These are phyloP conservation scores for Eupsilia transversa DNA, from an alignment of 2,888 invertebrate species.

Conservation along the genomic window DNA sequence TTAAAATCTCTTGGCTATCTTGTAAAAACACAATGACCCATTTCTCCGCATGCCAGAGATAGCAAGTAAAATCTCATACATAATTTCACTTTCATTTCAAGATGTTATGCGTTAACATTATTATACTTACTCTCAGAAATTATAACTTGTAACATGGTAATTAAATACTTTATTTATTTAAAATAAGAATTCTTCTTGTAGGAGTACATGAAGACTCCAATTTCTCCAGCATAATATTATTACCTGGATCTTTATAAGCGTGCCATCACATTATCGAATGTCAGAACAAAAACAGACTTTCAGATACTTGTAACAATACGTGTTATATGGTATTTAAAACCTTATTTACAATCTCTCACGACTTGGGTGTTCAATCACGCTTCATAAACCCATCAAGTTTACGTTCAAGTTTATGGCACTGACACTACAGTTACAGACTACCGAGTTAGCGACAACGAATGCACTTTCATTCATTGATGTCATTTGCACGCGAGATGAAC, in stretches of 20 bases:
- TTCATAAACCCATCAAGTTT: constrained; percentile 42
- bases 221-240: not conserved
- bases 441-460: constrained; percentile 53
- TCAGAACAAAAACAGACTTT: constrained; percentile 1
- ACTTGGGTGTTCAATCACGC: constrained; percentile 27
- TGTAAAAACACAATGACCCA: constrained; percentile 11
- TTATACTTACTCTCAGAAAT: constrained; percentile 3
- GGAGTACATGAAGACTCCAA: not conserved
- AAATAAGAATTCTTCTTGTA: not conserved
- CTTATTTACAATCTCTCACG: constrained; percentile 19
- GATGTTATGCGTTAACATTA: not conserved
- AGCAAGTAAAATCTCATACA: constrained; percentile 14
- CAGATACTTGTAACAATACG: constrained; percentile 1
- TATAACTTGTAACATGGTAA: constrained; percentile 11
- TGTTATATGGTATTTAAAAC: constrained; percentile 2
- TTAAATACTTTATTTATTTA: not conserved
- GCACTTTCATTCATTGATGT: constrained; percentile 69
- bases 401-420: constrained; percentile 50
- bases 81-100: constrained; percentile 45
- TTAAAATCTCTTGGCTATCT: not conserved
- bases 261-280: not conserved
- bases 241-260: not conserved
- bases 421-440: constrained; percentile 31
- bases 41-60: constrained; percentile 3
- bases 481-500: constrained; percentile 64